These are phyloP conservation scores for Okapia johnstoni DNA, from an alignment of 2,113 vertebrate genomes.

Conservation along the genomic window DNA sequence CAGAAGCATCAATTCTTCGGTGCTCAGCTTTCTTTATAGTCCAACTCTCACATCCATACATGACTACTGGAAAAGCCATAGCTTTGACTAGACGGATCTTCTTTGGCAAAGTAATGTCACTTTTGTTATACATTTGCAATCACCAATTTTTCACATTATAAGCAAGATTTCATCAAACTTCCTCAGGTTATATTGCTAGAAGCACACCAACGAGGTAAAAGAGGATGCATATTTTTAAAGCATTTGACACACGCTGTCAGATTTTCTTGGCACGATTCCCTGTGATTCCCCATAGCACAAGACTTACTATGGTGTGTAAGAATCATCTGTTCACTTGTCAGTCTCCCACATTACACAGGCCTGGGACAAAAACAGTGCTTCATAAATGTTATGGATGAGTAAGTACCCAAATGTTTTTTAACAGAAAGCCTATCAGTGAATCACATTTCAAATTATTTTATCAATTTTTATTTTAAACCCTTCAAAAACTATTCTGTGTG, in stretches of 20 bases:
- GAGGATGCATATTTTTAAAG: background rate
- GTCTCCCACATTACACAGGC: background rate
- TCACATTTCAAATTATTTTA: background rate
- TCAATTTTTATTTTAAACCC: background rate
- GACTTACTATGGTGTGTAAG: background rate
- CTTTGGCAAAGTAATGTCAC: background rate
- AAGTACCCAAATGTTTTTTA: background rate
- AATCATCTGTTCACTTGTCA: background rate
- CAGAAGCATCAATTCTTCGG: background rate
- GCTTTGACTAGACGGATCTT: background rate
- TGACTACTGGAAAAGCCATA: background rate
- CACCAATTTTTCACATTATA: background rate
- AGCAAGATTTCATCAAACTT: background rate
- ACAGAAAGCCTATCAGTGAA: background rate
- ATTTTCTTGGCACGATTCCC: background rate
- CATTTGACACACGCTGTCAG: background rate
- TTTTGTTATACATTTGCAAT: background rate
- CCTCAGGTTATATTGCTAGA: background rate
- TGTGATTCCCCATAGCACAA: background rate
- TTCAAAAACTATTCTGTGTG: background rate
- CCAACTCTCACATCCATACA: background rate
- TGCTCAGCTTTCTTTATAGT: background rate
- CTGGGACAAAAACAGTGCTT: background rate
- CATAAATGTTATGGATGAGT: background rate
- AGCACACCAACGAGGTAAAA: background rate